Base-by-base conservation (phyloP, 2,113 vertebrate species). In the Alligator mississippiensis region DNA sequence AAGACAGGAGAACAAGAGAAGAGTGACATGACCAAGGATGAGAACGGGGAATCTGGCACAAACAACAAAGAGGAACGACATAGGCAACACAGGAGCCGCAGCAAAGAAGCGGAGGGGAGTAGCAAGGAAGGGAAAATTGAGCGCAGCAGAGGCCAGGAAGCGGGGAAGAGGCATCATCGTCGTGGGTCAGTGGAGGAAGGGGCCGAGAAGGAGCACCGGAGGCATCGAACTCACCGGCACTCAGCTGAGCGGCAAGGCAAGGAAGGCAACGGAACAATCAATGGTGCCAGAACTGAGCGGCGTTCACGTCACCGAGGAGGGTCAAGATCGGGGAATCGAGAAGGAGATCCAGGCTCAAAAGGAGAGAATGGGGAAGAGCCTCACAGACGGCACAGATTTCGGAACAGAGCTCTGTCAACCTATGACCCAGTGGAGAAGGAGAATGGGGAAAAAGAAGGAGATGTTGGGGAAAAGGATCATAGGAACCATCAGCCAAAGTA, bases 151-250 rank as follows among this genome's bases (percentile, higher is more conserved):
- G 97, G 98, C 80, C 97, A 97, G 27, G 99, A 99, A 18, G 98
- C 98, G 3, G 98, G 98, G 3, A 98, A 98, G 85, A 98, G 97
- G 70, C 98, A 99, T 91, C 98, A 99, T 90, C 98, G 98, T 28
- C 97, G 98, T 19, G 98, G 98, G n/a, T 98, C 98, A 0, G 97
- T 98, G n/a, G 98, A 99, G 0, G 98, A 99, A 15, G 96, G 95
- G 3, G 93, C 94, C 0, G 99, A 99, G 84, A 98, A 97, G 79
- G 98, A 99, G 81, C 98, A 98, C 68, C 92, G 98, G 8, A 94
- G 98, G 70, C 98, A 98, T 76, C 98, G 98, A 1, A 55, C 92
- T 1, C 98, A 98, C 57, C 98, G 99, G 76, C 99, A 99, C 87
- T 97, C 96, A 2, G 95, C 97, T 0, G 98, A 99, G 3, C 94